Percentiles rank a stretch among this genome's conserved stretches.
These are phyloP conservation scores for Natator depressus DNA, from an alignment of 2,113 vertebrate genomes.

Conservation along the genomic window DNA sequence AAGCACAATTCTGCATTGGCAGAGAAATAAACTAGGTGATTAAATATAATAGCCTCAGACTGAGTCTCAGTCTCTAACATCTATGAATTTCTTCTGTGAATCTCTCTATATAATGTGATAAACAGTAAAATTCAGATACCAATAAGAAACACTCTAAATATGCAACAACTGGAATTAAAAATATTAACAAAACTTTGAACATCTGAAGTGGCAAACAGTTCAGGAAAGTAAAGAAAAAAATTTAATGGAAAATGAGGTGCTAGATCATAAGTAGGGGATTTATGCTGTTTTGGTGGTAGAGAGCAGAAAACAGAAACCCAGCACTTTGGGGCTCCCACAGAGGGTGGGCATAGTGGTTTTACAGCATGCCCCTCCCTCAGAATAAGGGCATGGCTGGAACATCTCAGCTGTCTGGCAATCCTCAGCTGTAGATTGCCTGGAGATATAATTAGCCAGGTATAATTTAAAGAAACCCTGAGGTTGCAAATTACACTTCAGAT, in stretches of 20 bases:
- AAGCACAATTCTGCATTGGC: background rate
- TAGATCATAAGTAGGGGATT: background rate
- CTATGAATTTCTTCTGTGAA: background rate
- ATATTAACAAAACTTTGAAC: background rate
- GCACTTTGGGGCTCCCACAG: background rate
- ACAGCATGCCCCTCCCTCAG: rapidly evolving
- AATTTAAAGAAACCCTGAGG: background rate
- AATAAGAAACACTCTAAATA: background rate
- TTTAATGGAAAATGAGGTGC: background rate
- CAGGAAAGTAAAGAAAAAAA: background rate
- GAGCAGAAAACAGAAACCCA: background rate
- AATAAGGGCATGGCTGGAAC: background rate
- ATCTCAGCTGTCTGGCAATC: background rate
- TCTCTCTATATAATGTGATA: background rate
- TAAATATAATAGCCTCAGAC: background rate
- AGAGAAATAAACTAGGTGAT: background rate
- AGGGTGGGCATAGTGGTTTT: rapidly evolving
- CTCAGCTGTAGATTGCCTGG: background rate
- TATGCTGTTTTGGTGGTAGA: background rate
- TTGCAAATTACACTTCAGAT: too few species aligned
- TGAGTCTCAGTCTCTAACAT: background rate
- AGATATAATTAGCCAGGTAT: background rate
- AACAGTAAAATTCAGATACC: background rate
- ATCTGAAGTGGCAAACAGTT: background rate
- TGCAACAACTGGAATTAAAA: background rate